phyloP scores from a whole-genome alignment of 2,797 vertebrate species.

The Typhlichthys eigenmanni region DNA sequence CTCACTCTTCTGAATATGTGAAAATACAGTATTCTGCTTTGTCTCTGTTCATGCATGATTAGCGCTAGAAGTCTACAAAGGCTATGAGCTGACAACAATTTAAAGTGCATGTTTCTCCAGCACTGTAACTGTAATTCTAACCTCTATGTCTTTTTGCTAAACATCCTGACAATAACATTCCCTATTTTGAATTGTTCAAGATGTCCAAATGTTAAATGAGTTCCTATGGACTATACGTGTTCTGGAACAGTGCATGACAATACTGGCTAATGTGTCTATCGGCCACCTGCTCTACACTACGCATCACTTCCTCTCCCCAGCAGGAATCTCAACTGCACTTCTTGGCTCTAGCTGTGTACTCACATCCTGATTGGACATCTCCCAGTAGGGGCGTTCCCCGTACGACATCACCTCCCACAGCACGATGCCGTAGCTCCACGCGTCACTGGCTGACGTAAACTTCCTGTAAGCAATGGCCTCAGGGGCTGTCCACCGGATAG shows the following conservation, averaged over 20 bases:
- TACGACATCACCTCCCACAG: constrained; percentile 99
- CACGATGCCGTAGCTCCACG: constrained; percentile 97
- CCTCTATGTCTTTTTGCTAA: too few species aligned
- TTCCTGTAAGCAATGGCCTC: constrained; percentile 97
- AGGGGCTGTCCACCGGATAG: constrained; percentile 96
- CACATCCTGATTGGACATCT: constrained; percentile 90
- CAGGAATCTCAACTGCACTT: constrained; percentile 26
- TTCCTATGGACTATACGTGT: not conserved
- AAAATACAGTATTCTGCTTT: too few species aligned
- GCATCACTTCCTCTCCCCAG: constrained; percentile 53
- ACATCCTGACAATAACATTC: too few species aligned
- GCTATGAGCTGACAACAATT: too few species aligned
- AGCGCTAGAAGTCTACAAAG: too few species aligned
- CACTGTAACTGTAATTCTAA: too few species aligned
- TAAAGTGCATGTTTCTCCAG: too few species aligned
- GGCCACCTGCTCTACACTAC: constrained; percentile 51
- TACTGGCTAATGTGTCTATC: constrained; percentile 43
- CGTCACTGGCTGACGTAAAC: constrained; percentile 96
- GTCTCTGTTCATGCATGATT: too few species aligned
- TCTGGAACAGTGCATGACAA: constrained; percentile 22
- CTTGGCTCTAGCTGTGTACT: constrained; percentile 57
- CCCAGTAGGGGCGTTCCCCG: constrained; percentile 97
- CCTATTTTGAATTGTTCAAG: too few species aligned
- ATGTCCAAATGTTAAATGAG: too few species aligned
- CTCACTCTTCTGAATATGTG: too few species aligned